phyloP scores from a whole-genome alignment of 1,140 invertebrate species.

The Drosophila sp. region DNA sequence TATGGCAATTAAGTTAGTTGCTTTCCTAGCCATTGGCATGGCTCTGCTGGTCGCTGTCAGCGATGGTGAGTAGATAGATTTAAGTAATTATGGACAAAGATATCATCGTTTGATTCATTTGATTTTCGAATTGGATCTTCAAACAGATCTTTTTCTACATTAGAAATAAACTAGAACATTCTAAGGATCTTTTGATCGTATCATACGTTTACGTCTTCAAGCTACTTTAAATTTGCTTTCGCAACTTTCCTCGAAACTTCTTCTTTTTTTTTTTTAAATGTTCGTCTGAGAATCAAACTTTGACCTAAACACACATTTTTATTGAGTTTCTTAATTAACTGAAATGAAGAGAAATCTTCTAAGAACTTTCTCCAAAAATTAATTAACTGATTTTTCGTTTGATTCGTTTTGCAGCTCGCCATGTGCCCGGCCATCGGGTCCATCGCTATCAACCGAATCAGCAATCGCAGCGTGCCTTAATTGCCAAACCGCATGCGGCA shows the following conservation, averaged over 20 bases:
- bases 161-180: no score
- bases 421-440: constrained; percentile 54
- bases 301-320: neutral
- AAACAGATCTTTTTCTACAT: no score
- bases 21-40: constrained; percentile 58
- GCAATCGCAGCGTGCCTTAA: constrained; percentile 47
- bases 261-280: neutral
- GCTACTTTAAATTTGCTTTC: no score
- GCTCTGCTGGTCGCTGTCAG: constrained; percentile 49
- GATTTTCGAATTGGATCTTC: no score
- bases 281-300: neutral
- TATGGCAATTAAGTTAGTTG: constrained; percentile 68
- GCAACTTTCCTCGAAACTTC: no score
- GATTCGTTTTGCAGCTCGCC: constrained; percentile 39
- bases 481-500: constrained; percentile 57
- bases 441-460: constrained; percentile 30
- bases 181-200: no score
- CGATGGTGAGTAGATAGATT: constrained; percentile 55
- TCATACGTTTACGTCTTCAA: no score
- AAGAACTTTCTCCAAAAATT: neutral
- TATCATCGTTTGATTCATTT: no score
- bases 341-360: neutral
- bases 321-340: neutral
- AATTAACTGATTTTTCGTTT: neutral
- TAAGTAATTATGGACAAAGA: neutral